Conservation (phyloP, 2,113 vertebrate species). For the Trachemys scripta region DNA sequence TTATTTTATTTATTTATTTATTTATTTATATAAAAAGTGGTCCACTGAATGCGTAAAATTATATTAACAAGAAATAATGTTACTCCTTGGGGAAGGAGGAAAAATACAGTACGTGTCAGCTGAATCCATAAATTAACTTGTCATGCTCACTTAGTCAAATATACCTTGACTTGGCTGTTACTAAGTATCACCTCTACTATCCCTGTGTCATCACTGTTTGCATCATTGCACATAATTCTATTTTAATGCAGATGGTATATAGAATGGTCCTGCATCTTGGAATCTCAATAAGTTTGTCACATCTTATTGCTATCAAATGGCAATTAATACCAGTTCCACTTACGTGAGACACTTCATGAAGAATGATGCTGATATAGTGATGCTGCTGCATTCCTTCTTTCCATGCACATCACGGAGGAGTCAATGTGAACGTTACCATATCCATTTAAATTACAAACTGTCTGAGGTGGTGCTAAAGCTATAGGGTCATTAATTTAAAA, state of each 20-base stretch:
- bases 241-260: slow-evolving; percentile 35
- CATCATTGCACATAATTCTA: slow-evolving; percentile 30
- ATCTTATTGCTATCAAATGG: slow-evolving; percentile 44
- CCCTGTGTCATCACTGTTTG: slow-evolving; percentile 49
- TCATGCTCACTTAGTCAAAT: slow-evolving; percentile 53
- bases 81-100: not conserved
- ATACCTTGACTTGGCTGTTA: slow-evolving; percentile 60
- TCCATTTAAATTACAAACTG: not conserved
- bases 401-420: not conserved
- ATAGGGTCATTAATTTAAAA: not conserved
- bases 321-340: slow-evolving; percentile 34
- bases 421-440: rapidly evolving
- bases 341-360: slow-evolving; percentile 29
- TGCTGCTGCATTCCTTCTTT: not conserved
- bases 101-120: not conserved
- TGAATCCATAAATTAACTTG: slow-evolving; percentile 46
- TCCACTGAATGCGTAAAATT: slow-evolving; percentile 1
- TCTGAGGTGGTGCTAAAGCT: not conserved
- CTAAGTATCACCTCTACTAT: slow-evolving; percentile 31
- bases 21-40: not conserved
- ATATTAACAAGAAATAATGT: slow-evolving; percentile 18
- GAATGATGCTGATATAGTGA: not conserved
- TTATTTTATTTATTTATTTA: too few species aligned
- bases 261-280: slow-evolving; percentile 1
- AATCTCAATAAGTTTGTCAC: slow-evolving; percentile 54